phyloP scores from a whole-genome alignment of 1,140 invertebrate species.

The Drosophila nigromelanica region DNA sequence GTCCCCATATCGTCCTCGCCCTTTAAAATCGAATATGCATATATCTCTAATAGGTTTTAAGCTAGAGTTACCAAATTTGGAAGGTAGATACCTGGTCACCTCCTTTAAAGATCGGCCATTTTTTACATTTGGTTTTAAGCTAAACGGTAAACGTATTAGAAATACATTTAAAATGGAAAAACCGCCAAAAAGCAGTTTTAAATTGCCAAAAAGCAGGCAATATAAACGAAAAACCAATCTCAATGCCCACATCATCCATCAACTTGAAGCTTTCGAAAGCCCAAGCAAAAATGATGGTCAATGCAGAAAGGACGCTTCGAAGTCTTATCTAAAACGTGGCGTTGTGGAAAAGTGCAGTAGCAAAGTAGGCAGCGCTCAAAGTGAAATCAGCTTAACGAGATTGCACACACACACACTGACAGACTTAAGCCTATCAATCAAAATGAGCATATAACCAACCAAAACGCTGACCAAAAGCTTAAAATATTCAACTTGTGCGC shows the following conservation, averaged over 20 bases:
- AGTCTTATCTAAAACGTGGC: constrained; percentile 45
- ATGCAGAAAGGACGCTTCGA: constrained; percentile 31
- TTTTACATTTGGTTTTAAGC: too few species aligned
- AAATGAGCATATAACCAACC: constrained; percentile 60
- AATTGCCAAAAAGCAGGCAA: constrained; percentile 26
- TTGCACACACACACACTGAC: constrained; percentile 13
- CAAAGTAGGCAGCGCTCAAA: constrained; percentile 32
- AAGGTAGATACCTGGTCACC: too few species aligned
- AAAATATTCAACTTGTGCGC: constrained; percentile 61
- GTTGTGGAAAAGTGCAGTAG: constrained; percentile 42
- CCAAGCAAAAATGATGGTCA: constrained; percentile 39
- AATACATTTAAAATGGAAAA: constrained; percentile 31
- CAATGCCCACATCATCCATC: constrained; percentile 54
- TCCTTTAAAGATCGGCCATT: too few species aligned
- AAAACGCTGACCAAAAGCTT: constrained; percentile 57
- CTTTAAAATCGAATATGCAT: too few species aligned
- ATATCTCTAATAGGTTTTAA: too few species aligned
- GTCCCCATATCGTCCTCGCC: too few species aligned
- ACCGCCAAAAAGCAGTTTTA: constrained; percentile 16
- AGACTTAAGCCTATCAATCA: constrained; percentile 70
- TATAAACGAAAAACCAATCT: not conserved
- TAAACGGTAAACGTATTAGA: constrained; percentile 26
- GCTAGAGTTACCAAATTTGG: too few species aligned
- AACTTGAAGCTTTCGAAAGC: constrained; percentile 32
- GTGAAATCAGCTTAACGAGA: constrained; percentile 50